A percentile compares a stretch with the other conserved stretches of the same genome.
phyloP scores from a whole-genome alignment of 2,797 vertebrate species.

The Salarias fasciatus region DNA sequence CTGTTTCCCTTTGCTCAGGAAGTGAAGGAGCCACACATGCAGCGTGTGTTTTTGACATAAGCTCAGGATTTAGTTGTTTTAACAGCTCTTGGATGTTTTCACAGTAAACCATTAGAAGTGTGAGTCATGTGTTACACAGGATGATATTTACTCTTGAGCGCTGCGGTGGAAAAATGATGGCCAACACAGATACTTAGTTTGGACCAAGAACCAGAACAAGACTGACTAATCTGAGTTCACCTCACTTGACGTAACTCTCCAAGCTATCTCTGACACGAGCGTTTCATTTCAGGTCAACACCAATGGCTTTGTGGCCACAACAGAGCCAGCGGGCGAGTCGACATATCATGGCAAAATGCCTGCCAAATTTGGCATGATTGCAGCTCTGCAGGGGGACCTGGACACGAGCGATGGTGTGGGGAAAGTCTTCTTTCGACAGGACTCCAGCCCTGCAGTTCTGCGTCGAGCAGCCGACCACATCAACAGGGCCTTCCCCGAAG shows the following conservation, averaged over 20 bases:
- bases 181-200: conserved; percentile 61
- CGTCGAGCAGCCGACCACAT: conserved; percentile 80
- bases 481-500: conserved; percentile 85
- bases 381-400: conserved; percentile 83
- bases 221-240: conserved; percentile 36
- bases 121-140: conserved; percentile 36
- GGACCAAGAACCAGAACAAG: conserved; percentile 61
- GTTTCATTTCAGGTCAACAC: conserved; percentile 85
- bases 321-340: conserved; percentile 79
- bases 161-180: conserved; percentile 39
- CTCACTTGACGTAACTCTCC: conserved; percentile 9
- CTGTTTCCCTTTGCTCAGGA: conserved; percentile 67
- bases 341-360: conserved; percentile 87
- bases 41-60: conserved; percentile 57
- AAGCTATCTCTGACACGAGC: conserved; percentile 16
- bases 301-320: conserved; percentile 89
- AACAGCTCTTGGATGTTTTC: conserved; percentile 48
- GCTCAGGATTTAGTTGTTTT: conserved; percentile 22
- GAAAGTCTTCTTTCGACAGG: conserved; percentile 89
- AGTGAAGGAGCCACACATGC: conserved; percentile 51
- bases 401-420: conserved; percentile 86
- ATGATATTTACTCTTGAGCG: conserved; percentile 59
- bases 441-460: conserved; percentile 78
- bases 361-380: conserved; percentile 85
- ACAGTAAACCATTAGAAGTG: conserved; percentile 33